phyloP scores from a whole-genome alignment of 2,113 vertebrate species.

The Anser brachyrhynchus region DNA sequence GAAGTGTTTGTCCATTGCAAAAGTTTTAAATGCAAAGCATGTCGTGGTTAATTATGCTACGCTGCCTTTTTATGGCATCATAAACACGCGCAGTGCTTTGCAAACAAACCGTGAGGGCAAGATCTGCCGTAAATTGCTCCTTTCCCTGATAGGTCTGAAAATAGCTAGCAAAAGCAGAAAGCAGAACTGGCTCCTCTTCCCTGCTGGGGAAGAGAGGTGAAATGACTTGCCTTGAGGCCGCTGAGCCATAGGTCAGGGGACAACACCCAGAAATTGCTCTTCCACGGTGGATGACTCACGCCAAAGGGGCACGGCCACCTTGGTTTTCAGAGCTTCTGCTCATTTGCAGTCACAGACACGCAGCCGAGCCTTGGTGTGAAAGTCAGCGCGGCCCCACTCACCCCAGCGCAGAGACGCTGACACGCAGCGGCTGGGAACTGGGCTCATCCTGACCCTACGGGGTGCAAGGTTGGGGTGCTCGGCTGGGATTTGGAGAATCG shows the following conservation, averaged over 20 bases:
- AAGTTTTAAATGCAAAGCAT: neutral
- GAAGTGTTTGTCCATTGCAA: neutral
- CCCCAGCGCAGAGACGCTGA: rapidly evolving
- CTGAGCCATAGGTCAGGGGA: neutral
- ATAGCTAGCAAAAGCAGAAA: rapidly evolving
- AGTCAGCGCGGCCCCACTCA: neutral
- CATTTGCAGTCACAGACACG: neutral
- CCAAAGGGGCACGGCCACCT: neutral
- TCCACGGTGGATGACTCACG: rapidly evolving
- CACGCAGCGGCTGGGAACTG: neutral
- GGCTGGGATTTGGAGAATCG: neutral
- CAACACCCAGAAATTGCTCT: neutral
- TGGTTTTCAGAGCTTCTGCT: neutral
- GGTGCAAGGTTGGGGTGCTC: neutral
- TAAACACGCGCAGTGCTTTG: neutral
- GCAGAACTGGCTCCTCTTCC: rapidly evolving
- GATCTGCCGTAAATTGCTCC: neutral
- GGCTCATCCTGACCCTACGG: neutral
- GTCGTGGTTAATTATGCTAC: neutral
- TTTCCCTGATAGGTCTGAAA: neutral
- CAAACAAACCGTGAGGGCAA: neutral
- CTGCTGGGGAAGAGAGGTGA: neutral
- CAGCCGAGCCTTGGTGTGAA: neutral
- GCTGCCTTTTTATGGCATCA: neutral
- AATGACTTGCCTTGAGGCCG: neutral